phyloP scores from a whole-genome alignment of 2,113 vertebrate species.

The Phalacrocorax carbo region DNA sequence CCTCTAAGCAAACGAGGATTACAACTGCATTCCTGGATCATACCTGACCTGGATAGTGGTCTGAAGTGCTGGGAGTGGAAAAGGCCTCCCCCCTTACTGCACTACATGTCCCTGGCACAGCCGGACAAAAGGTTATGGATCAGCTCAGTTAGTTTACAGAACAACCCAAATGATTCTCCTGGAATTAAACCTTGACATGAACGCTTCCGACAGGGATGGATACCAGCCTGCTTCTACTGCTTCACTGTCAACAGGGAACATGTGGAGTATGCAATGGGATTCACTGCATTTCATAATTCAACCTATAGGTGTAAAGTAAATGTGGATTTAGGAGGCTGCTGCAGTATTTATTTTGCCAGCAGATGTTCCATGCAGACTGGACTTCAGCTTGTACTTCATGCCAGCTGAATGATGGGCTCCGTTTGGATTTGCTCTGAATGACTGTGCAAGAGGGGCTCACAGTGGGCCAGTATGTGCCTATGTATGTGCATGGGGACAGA shows the following conservation, averaged over 20 bases:
- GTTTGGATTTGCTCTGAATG: background rate
- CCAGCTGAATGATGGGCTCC: background rate
- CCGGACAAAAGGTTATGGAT: background rate
- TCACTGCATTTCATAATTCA: background rate
- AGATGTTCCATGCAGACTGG: background rate
- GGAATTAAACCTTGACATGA: background rate
- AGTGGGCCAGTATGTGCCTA: background rate
- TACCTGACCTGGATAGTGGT: background rate
- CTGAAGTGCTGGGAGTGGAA: background rate
- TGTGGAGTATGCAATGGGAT: background rate
- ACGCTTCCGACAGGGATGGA: background rate
- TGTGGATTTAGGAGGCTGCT: background rate
- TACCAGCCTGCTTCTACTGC: background rate
- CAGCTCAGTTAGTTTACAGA: background rate
- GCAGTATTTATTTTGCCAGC: background rate
- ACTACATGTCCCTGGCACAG: background rate
- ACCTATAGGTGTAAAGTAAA: background rate
- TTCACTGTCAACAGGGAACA: background rate
- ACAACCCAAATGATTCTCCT: background rate
- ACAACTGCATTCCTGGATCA: conserved; percentile 12
- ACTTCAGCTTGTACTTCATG: background rate
- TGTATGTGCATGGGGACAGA: background rate
- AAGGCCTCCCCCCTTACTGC: background rate
- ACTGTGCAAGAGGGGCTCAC: background rate
- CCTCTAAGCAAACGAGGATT: background rate